A percentile compares a stretch with the other conserved stretches of the same genome.
phyloP scores from a whole-genome alignment of 2,888 invertebrate genomes.

The Octonoba sinensis region DNA sequence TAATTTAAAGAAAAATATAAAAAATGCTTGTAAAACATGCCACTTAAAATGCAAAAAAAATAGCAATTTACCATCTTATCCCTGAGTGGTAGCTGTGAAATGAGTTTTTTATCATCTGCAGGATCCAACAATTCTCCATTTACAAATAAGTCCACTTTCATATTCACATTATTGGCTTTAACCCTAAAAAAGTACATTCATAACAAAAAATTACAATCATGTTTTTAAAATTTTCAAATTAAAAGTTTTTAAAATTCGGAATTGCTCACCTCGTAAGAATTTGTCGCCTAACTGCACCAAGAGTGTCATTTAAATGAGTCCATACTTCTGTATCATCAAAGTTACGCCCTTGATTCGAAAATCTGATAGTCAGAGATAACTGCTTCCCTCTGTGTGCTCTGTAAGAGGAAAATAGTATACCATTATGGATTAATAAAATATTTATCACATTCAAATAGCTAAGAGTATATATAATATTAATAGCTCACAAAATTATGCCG shows the following conservation, averaged over 20 bases:
- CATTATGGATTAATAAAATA: too few relatives aligned
- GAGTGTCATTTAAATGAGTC: conserved; percentile 94
- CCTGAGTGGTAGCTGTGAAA: conserved; percentile 86
- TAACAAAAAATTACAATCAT: not conserved
- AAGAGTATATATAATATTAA: not conserved
- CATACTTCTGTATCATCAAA: conserved; percentile 89
- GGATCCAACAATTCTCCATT: conserved; percentile 91
- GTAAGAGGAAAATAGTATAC: conserved; percentile 38
- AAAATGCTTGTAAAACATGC: too few relatives aligned
- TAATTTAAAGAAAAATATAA: too few relatives aligned
- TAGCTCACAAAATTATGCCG: too few relatives aligned
- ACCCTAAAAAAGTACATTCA: conserved; percentile 69
- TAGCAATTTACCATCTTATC: conserved; percentile 84
- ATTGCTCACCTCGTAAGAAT: conserved; percentile 68
- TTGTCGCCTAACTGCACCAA: conserved; percentile 84
- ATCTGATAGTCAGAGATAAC: conserved; percentile 85
- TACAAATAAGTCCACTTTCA: conserved; percentile 90
- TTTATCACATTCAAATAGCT: too few relatives aligned
- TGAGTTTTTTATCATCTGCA: conserved; percentile 86
- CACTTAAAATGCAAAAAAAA: conserved; percentile 67
- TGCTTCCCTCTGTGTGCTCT: conserved; percentile 93
- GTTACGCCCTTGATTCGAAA: conserved; percentile 85
- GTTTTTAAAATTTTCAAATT: not conserved
- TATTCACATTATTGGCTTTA: conserved; percentile 76
- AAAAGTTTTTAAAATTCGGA: not conserved